Evolutionary conservation across 1,140 invertebrate genomes (phyloP), one percentile per base, ranked within the genome.

Genomic region (Aphaenogaster floridana): DNA sequence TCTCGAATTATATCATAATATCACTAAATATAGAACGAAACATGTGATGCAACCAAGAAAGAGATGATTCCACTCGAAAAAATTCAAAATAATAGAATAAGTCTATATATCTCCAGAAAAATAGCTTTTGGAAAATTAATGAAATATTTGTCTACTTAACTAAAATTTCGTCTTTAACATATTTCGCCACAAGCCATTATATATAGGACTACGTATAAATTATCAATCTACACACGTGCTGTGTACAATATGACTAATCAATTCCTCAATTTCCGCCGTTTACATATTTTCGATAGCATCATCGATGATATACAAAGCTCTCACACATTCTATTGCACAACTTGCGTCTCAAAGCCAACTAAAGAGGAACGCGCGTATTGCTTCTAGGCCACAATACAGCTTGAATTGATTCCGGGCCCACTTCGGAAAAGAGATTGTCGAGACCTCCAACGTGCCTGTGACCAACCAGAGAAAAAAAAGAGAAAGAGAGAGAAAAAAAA

Each of bases 351-450:
- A 63, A 61, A 76, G 45, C 69, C 28, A 39, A 42, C 68, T 28
- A 74, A 72, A 84, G 42, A 76, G 17, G 80, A 45, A 28, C 42
- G 69, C 54, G 69, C 80, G 28, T 61, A 74, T 74, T 15, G 54
- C 39, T 74, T 1, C 3, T 36, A 54, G 2, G 34, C 17, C 54
- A 74, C 69, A 84, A 45, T 83, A 17, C n/a, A 39, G 54, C 13
- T 84, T 17, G 42, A 84, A 84, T 84, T 84, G 69, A 84, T 84
- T 74, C 17, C 21, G 13, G 3, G 2, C 57, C 34, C 54, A n/a
- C 5, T 50, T 71, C n/a, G 36, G 39, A n/a, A 39, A 50, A 57
- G 21, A 61, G 54, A 61, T 17, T 28, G 42, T 74, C 39, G 45
- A 68, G 61, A 83, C 17, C 68, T 21, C 28, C 9, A 9, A 42